These are phyloP conservation scores for Meles meles DNA, from an alignment of 2,113 vertebrate genomes.

Conservation along the genomic window DNA sequence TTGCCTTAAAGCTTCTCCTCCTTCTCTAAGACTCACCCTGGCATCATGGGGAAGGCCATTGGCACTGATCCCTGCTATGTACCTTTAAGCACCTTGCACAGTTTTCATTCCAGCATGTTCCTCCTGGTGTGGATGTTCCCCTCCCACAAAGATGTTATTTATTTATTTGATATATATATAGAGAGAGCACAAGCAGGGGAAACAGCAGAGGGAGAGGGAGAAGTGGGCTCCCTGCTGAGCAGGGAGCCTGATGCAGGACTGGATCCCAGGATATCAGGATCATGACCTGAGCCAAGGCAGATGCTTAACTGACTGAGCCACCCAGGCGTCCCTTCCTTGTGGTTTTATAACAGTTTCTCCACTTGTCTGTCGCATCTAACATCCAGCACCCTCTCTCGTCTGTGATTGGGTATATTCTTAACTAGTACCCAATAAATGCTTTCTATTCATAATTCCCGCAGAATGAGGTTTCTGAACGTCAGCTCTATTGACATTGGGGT, in stretches of 20 bases:
- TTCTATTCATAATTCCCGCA: neutral
- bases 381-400: neutral
- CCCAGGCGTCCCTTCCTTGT: neutral
- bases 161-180: neutral
- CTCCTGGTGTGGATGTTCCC: neutral
- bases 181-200: neutral
- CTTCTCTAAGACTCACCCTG: neutral
- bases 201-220: neutral
- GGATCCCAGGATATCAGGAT: no score
- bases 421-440: neutral
- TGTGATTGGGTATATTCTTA: neutral
- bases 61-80: accelerated
- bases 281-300: no score
- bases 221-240: neutral
- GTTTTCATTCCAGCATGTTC: neutral
- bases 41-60: neutral
- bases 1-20: neutral
- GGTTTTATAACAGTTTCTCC: neutral
- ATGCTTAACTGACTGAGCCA: no score
- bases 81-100: neutral
- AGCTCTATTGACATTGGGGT: neutral
- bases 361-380: neutral
- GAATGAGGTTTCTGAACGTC: neutral
- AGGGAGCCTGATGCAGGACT: no score
- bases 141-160: neutral